Conservation (phyloP, 1,140 invertebrate genomes). For the Agrypnia vestita region DNA sequence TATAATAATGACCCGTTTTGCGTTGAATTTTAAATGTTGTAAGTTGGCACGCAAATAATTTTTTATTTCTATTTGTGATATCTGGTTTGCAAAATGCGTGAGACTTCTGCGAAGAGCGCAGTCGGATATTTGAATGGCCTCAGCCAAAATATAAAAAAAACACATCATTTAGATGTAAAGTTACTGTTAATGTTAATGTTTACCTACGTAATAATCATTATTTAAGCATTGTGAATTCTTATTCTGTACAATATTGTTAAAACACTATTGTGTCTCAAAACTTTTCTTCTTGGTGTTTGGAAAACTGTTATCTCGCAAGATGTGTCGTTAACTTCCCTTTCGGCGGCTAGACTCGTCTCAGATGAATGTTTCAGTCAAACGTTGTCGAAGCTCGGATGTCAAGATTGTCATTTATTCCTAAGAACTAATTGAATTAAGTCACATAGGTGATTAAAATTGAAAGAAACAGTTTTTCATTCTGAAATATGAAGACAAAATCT, state of each 20-base stretch:
- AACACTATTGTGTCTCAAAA: conserved; percentile 54
- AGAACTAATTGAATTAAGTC: not conserved
- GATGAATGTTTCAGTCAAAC: no score
- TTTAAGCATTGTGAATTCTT: conserved; percentile 30
- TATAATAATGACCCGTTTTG: conserved; percentile 1
- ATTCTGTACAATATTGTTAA: conserved; percentile 53
- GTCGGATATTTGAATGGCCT: conserved; percentile 37
- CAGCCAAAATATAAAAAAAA: conserved; percentile 43
- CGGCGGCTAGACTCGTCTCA: no score
- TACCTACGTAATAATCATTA: conserved; percentile 33
- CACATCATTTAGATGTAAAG: conserved; percentile 57
- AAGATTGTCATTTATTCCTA: not conserved
- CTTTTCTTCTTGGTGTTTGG: conserved; percentile 34
- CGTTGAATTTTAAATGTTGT: conserved; percentile 27
- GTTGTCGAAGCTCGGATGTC: no score
- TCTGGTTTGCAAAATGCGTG: conserved; percentile 37
- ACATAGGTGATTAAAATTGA: not conserved
- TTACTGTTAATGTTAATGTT: conserved; percentile 52
- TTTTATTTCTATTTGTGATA: conserved; percentile 38
- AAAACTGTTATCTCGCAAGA: conserved; percentile 34
- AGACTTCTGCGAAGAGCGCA: conserved; percentile 6
- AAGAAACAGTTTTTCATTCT: conserved; percentile 45
- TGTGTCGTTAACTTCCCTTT: not conserved
- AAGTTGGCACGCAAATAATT: not conserved
- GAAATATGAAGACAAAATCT: conserved; percentile 27